Conservation (phyloP, 2,888 invertebrate genomes). For the Schizaphis graminum region DNA sequence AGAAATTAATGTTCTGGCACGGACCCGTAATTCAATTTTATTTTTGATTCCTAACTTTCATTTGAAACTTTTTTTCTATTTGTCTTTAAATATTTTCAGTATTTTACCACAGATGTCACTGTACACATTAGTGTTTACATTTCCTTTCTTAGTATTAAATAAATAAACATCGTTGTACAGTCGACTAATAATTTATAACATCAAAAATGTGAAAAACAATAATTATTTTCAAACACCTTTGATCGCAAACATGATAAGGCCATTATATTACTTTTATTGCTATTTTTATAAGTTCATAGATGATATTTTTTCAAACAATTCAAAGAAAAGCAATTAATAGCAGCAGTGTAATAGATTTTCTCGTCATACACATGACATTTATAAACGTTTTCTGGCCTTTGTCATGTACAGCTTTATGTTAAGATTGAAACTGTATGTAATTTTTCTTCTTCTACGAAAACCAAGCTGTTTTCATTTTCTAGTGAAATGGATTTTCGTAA, state of each 20-base stretch:
- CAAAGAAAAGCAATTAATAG: background rate
- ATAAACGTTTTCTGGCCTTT: conserved; percentile 29
- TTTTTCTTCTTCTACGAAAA: background rate
- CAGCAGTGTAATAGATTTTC: background rate
- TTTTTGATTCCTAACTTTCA: background rate
- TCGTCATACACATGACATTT: background rate
- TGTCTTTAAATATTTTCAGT: background rate
- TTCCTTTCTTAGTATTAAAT: background rate
- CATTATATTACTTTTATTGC: background rate
- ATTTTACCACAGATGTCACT: background rate
- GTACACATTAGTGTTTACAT: background rate
- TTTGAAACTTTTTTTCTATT: background rate
- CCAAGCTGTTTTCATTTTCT: conserved; percentile 38
- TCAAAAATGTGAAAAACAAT: background rate
- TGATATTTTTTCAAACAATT: background rate
- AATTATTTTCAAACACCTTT: background rate
- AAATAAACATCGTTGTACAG: background rate
- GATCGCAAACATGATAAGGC: background rate
- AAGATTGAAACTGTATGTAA: background rate
- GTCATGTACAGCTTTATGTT: conserved; percentile 14
- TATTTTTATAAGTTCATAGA: background rate
- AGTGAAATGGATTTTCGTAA: conserved; percentile 46
- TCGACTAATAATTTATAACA: background rate
- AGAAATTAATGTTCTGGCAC: background rate
- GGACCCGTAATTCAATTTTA: background rate